Percentiles rank a stretch among this genome's conserved stretches.
phyloP scores from a whole-genome alignment of 92 coral and sea anemone genomes.

The Micromussa lordhowensis region DNA sequence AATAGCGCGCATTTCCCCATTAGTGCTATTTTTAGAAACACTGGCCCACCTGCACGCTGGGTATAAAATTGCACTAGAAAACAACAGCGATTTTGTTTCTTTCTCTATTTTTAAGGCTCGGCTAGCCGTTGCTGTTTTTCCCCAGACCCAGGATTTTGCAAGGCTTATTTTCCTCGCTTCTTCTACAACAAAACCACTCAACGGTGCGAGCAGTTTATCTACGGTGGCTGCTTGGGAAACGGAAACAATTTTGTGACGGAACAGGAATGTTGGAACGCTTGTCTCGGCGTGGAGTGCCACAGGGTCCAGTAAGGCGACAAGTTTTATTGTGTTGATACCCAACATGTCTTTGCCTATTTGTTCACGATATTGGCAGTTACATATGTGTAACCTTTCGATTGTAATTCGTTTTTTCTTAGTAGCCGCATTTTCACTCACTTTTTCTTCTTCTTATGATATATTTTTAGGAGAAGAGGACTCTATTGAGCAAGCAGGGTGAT shows the following conservation, averaged over 20 bases:
- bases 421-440: neutral
- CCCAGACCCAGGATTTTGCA: neutral
- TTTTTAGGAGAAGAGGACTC: neutral
- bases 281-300: neutral
- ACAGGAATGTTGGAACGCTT: neutral
- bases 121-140: neutral
- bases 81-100: neutral
- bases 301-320: neutral
- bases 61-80: neutral
- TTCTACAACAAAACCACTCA: slow-evolving; percentile 4
- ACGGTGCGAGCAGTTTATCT: slow-evolving; percentile 7
- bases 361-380: neutral
- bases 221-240: slow-evolving; percentile 3
- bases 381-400: neutral
- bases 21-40: neutral
- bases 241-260: neutral
- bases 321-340: neutral
- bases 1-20: neutral
- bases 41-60: neutral
- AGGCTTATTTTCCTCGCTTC: neutral
- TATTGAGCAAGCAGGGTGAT: neutral
- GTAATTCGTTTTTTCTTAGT: neutral
- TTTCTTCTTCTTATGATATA: neutral
- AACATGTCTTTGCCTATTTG: neutral
- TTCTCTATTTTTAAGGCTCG: neutral